Evolutionary conservation across 2,888 invertebrate genomes (phyloP).

Genomic region (Parasteatoda lunata): DNA sequence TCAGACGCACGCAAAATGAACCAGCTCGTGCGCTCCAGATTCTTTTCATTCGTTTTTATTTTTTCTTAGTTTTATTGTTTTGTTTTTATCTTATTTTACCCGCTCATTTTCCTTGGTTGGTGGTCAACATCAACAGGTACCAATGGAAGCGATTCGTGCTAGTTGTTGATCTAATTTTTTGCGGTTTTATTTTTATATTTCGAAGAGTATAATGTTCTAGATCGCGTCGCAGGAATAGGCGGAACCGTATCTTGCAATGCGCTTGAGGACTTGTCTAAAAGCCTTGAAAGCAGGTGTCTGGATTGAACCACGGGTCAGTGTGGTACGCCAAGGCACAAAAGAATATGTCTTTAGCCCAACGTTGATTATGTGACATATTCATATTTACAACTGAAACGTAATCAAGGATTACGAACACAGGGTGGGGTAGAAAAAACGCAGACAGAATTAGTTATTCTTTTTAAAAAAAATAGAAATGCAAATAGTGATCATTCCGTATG

Average conservation of each 20-base stretch:
- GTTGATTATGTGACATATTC: slow-evolving; percentile 36
- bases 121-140: slow-evolving; percentile 32
- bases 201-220: slow-evolving; percentile 47
- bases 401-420: slow-evolving; percentile 9
- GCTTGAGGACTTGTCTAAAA: slow-evolving; percentile 40
- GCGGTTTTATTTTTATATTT: slow-evolving; percentile 39
- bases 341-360: slow-evolving; percentile 21
- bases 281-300: slow-evolving; percentile 35
- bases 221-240: slow-evolving; percentile 49
- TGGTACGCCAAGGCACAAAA: slow-evolving; percentile 55
- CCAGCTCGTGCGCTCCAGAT: slow-evolving; percentile 60
- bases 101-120: no score
- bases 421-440: no score
- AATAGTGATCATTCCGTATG: no score
- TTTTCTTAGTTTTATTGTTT: background rate
- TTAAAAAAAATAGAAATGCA: no score
- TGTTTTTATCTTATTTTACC: slow-evolving; percentile 12
- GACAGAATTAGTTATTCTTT: no score
- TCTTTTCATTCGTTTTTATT: slow-evolving; percentile 7
- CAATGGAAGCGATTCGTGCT: slow-evolving; percentile 54
- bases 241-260: slow-evolving; percentile 34
- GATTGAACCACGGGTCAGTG: slow-evolving; percentile 48
- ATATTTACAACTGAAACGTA: slow-evolving; percentile 19
- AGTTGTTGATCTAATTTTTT: slow-evolving; percentile 56
- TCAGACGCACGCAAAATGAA: slow-evolving; percentile 32